phyloP scores from a whole-genome alignment of 2,113 vertebrate genomes.

The Chroicocephalus ridibundus region DNA sequence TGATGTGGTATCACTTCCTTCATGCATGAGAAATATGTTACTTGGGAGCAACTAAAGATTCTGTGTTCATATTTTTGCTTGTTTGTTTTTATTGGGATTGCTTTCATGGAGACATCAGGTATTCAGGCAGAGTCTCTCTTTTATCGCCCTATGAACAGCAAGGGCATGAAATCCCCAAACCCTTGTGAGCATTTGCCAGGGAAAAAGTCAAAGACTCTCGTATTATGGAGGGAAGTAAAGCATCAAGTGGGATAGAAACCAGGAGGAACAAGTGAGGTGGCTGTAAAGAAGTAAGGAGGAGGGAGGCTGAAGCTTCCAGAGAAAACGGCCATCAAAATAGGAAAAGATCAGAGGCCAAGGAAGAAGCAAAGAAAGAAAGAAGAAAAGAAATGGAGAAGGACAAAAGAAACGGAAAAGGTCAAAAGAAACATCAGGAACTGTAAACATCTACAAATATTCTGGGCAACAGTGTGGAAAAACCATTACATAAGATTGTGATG shows the following conservation, averaged over 20 bases:
- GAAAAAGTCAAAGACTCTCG: background rate
- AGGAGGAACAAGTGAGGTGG: background rate
- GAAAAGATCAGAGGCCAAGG: background rate
- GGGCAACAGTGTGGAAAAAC: background rate
- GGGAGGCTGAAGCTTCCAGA: background rate
- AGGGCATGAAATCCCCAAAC: background rate
- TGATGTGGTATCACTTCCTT: background rate
- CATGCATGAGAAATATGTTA: background rate
- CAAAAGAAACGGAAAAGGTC: background rate
- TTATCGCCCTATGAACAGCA: background rate
- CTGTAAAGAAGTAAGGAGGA: background rate
- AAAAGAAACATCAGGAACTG: background rate
- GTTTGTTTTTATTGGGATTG: background rate
- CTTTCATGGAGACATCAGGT: background rate
- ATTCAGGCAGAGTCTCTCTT: background rate
- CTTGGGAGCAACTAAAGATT: background rate
- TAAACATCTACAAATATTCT: background rate
- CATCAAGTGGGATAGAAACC: background rate
- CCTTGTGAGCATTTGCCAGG: background rate
- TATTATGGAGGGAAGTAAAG: background rate
- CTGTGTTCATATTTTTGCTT: background rate
- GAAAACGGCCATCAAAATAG: background rate
- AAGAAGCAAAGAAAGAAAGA: background rate
- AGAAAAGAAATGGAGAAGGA: background rate
- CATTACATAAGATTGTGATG: background rate